A percentile compares a stretch with the other conserved stretches of the same genome.
Conservation (phyloP, 2,113 vertebrate genomes). For the Propithecus coquereli region DNA sequence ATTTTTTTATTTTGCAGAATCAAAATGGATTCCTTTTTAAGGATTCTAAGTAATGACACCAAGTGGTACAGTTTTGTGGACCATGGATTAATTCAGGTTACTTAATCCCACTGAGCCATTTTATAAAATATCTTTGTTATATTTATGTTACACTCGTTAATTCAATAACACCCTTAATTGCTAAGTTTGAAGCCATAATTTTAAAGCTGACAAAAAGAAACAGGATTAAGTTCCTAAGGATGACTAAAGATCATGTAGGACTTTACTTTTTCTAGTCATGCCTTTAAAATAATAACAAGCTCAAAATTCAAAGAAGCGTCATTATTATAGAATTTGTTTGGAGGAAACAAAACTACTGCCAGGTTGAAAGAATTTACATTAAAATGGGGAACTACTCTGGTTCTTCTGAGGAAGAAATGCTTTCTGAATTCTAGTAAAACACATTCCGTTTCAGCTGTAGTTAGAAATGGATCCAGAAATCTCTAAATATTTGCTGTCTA, state of each 20-base stretch:
- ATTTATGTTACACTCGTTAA: conserved; percentile 1
- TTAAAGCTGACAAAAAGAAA: conserved; percentile 26
- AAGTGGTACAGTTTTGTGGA: background rate
- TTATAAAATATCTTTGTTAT: conserved; percentile 2
- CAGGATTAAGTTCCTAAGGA: background rate
- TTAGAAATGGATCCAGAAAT: conserved; percentile 13
- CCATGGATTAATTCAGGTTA: conserved; percentile 8
- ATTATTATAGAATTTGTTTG: conserved; percentile 14
- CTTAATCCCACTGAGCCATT: conserved; percentile 27
- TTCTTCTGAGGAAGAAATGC: background rate
- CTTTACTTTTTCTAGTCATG: background rate
- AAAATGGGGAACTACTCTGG: conserved; percentile 13
- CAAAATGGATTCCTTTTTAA: background rate
- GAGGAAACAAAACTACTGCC: conserved; percentile 3
- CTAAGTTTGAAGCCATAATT: background rate
- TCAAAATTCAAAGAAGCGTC: conserved; percentile 5
- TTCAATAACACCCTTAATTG: background rate
- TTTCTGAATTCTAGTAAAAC: conserved; percentile 39
- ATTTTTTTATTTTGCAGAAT: conserved; percentile 20
- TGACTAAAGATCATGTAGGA: background rate
- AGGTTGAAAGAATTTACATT: background rate
- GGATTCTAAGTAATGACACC: background rate
- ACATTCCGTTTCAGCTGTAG: conserved; percentile 40
- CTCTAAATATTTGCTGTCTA: conserved; percentile 25
- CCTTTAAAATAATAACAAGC: conserved; percentile 33